phyloP scores from a whole-genome alignment of 2,113 vertebrate genomes.

The Tetrao urogallus region DNA sequence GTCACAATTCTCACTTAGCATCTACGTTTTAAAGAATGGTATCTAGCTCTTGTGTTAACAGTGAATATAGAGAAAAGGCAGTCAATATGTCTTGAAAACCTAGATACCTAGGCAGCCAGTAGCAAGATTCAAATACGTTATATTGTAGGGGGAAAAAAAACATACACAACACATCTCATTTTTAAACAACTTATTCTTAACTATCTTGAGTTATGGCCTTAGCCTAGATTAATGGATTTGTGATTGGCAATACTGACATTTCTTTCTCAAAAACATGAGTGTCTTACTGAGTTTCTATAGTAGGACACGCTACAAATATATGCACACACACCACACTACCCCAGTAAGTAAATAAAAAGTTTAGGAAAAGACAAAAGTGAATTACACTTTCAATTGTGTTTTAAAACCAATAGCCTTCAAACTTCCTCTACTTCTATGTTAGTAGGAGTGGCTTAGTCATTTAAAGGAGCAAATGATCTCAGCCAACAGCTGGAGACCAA shows the following conservation, averaged over 20 bases:
- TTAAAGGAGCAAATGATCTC: neutral
- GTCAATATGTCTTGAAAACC: neutral
- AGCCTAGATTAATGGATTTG: neutral
- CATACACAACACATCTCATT: neutral
- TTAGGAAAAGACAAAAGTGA: neutral
- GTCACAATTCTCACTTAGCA: neutral
- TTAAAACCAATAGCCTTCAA: neutral
- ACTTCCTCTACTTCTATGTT: neutral
- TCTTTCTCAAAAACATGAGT: neutral
- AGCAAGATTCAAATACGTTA: neutral
- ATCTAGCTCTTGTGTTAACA: neutral
- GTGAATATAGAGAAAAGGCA: neutral
- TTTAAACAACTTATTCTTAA: neutral
- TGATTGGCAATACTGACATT: neutral
- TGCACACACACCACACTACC: neutral
- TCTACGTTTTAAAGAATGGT: neutral
- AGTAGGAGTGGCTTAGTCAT: neutral
- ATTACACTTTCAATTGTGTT: neutral
- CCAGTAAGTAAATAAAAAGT: neutral
- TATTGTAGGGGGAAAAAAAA: neutral
- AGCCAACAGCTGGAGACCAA: neutral
- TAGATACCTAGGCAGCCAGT: neutral
- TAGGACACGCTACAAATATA: slow-evolving; percentile 27
- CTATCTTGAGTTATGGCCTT: neutral
- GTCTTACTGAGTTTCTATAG: neutral